Conservation (phyloP, 2,888 invertebrate genomes). For the Drosophila vallismaia region DNA sequence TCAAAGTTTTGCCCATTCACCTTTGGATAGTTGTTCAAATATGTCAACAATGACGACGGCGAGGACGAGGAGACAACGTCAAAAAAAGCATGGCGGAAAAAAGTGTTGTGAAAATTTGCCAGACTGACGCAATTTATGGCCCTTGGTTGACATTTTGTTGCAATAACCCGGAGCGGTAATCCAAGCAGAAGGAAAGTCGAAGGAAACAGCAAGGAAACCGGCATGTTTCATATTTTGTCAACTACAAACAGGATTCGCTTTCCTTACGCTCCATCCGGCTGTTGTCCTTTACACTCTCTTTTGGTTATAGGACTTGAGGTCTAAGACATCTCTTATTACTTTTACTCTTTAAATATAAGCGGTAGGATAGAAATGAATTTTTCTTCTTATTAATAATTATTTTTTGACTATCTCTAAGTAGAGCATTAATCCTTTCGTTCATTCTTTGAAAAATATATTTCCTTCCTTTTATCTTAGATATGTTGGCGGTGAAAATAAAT, state of each 20-base stretch:
- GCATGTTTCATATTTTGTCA: conserved; percentile 49
- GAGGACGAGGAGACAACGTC: conserved; percentile 26
- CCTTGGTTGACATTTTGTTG: conserved; percentile 71
- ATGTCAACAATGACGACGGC: conserved; percentile 67
- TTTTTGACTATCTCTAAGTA: not conserved
- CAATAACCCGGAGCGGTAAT: conserved; percentile 65
- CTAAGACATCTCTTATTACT: not conserved
- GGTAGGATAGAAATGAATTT: too few relatives aligned
- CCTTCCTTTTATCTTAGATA: conserved; percentile 29
- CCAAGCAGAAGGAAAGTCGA: conserved; percentile 24
- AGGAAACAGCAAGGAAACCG: conserved; percentile 42
- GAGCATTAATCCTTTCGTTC: not conserved
- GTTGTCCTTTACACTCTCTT: not conserved
- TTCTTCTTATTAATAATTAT: not conserved
- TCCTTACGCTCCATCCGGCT: conserved; percentile 5
- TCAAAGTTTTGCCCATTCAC: conserved; percentile 69
- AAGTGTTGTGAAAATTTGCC: conserved; percentile 60
- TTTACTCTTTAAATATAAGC: not conserved
- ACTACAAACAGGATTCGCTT: conserved; percentile 38
- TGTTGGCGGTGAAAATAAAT: conserved; percentile 51
- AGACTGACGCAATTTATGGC: conserved; percentile 74
- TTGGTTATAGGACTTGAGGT: not conserved
- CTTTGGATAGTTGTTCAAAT: conserved; percentile 68
- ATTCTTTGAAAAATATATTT: not conserved
- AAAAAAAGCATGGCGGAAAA: conserved; percentile 28